Evolutionary conservation across 2,797 vertebrate species (phyloP), one percentile per base, ranked within the genome.

Genomic region (Anguilla pacifica): DNA sequence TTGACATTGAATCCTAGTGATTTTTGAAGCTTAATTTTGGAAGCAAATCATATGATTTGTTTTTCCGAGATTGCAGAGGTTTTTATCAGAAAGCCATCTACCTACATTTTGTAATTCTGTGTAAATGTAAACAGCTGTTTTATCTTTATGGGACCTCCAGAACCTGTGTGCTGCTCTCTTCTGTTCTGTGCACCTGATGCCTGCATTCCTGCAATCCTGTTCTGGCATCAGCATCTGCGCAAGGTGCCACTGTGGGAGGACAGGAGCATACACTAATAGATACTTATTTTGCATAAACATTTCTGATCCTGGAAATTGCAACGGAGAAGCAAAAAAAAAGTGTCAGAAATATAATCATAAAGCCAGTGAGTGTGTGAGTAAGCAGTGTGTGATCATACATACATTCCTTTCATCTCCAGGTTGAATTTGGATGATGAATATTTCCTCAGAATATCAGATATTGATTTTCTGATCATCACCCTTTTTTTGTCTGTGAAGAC

Each of bases 401-500:
- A 2, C 10, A 72, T 51, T 89, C 98, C 98, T 97, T 98, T 98
- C 90, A 98, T 97, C 43, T 98, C 97, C 92, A 99, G 94, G 91
- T 98, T 97, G 67, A 97, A 96, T 93, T 93, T 98, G 89, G 97
- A 46, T 97, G 90, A 98, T 95, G 3, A 99, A 96, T 87, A 99
- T 97, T 92, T 98, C 98, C 87, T 98, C 97, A 59, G 19, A 64
- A 61, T 19, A 64, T 64, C 59, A 61, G 59, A 17, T 22, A 19
- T 19, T 17, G n/a, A 93, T 93, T 22, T 92, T 93, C 6, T 95
- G 51, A 53, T 53, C 11, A 53, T 53, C 51, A 53, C 51, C 51
- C 95, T 46, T 15, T 97, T 97, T 91, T 97, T 97, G 90, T 99
- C 97, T 92, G 95, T 98, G 97, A 97, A 99, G 88, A 98, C 94